Evolutionary conservation across 2,888 invertebrate genomes (phyloP), one percentile per base, ranked within the genome.

Genomic region (Periphyllus acericola): DNA sequence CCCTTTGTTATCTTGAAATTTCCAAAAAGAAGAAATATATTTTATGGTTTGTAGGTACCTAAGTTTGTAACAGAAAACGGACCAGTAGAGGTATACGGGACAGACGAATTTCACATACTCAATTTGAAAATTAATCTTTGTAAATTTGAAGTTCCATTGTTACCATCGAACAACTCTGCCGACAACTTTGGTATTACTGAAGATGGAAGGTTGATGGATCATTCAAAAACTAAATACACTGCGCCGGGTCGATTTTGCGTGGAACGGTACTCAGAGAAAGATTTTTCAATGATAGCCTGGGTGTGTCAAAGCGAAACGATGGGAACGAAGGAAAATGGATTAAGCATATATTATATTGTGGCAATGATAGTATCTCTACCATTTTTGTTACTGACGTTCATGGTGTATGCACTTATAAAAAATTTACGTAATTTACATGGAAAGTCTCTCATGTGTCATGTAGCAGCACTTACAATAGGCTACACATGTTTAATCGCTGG

Each of bases 391-490:
- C 25, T n/a, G 14, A 76, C 76, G 21, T 76, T 76, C 3, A 5
- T 76, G 0, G 40, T 76, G n/a, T 76, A 76, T n/a, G 76, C 76
- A 14, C 46, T 76, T 14, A 40, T n/a, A n/a, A 46, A 6, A 11
- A 19, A 76, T 19, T 76, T 76, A 76, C 34, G 46, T 0, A 76
- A 76, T 40, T 46, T 76, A 40, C 46, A 76, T 14, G 76, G 76
- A 76, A 76, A 46, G 40, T 76, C 76, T 25, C 76, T 76, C 8
- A 76, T 76, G n/a, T 76, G 76, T n/a, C n/a, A 46, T 11, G 25
- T 46, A 76, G 76, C 14, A 46, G 0, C 46, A 46, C 76, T 76
- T 25, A 8, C n/a, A 8, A 1, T 75, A 36, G 75, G 40, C 14
- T 75, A 40, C 40, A 36, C 75, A 11, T 3, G 36, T 40, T 25